phyloP scores from a whole-genome alignment of 2,888 invertebrate species.

The Sthenelais limicola region DNA sequence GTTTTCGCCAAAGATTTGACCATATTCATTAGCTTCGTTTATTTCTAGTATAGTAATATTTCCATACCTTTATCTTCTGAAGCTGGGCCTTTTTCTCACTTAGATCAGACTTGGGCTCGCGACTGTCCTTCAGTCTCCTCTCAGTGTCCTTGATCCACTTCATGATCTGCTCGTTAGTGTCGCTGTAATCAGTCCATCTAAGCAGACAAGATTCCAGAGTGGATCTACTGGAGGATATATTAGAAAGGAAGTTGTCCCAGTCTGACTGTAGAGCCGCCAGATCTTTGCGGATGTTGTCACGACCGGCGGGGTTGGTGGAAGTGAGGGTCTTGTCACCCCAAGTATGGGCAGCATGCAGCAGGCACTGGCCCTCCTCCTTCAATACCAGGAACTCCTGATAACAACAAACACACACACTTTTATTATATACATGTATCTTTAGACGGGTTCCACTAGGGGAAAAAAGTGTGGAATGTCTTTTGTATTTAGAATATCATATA shows the following conservation, averaged over 20 bases:
- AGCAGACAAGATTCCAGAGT: slow-evolving; percentile 91
- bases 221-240: slow-evolving; percentile 90
- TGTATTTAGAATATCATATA: no score
- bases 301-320: slow-evolving; percentile 91
- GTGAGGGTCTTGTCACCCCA: slow-evolving; percentile 91
- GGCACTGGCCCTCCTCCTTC: slow-evolving; percentile 93
- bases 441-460: no score
- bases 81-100: slow-evolving; percentile 68
- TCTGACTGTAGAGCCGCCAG: slow-evolving; percentile 88
- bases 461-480: no score
- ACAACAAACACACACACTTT: no score
- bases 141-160: slow-evolving; percentile 96
- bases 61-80: slow-evolving; percentile 66
- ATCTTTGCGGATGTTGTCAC: slow-evolving; percentile 87
- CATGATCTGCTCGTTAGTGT: slow-evolving; percentile 92
- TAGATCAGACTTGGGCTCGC: slow-evolving; percentile 65
- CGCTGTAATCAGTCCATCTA: slow-evolving; percentile 93
- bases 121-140: slow-evolving; percentile 77
- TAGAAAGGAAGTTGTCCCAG: slow-evolving; percentile 89
- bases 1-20: no score
- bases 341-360: slow-evolving; percentile 91
- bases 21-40: no score
- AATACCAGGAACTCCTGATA: slow-evolving; percentile 87
- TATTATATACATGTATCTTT: no score
- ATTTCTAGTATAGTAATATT: background rate